These are phyloP conservation scores for Lasiurus borealis DNA, from an alignment of 2,113 vertebrate species.

Conservation along the genomic window DNA sequence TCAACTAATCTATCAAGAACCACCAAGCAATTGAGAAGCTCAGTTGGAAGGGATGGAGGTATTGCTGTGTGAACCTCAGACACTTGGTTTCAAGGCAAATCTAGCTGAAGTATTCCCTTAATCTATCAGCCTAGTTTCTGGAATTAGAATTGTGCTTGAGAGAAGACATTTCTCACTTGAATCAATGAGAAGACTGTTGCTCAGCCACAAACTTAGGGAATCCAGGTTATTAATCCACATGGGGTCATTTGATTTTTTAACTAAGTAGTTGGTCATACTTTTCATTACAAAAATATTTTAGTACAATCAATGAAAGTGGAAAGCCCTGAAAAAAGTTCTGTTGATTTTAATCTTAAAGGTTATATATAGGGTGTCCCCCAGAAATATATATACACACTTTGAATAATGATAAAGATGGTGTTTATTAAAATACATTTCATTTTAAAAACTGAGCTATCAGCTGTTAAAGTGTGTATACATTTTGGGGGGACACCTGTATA, in stretches of 20 bases:
- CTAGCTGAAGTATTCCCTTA: constrained; percentile 37
- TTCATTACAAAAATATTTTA: constrained; percentile 34
- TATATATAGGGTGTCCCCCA: background rate
- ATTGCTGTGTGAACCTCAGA: background rate
- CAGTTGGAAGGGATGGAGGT: constrained; percentile 14
- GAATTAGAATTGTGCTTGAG: background rate
- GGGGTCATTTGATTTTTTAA: background rate
- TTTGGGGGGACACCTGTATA: no score
- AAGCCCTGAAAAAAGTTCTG: background rate
- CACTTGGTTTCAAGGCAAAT: constrained; percentile 41
- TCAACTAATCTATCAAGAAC: constrained; percentile 58
- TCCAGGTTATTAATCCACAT: background rate
- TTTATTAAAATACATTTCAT: no score
- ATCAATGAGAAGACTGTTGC: background rate
- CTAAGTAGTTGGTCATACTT: background rate
- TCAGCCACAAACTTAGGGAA: background rate
- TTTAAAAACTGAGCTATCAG: no score
- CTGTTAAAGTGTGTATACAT: no score
- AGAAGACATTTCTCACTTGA: background rate
- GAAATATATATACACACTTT: no score
- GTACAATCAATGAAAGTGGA: background rate
- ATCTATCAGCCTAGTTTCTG: constrained; percentile 15
- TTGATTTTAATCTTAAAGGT: background rate
- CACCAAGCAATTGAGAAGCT: constrained; percentile 61
- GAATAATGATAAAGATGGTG: no score